These are phyloP conservation scores for Pandemis corylana DNA, from an alignment of 2,888 invertebrate species.

Conservation along the genomic window DNA sequence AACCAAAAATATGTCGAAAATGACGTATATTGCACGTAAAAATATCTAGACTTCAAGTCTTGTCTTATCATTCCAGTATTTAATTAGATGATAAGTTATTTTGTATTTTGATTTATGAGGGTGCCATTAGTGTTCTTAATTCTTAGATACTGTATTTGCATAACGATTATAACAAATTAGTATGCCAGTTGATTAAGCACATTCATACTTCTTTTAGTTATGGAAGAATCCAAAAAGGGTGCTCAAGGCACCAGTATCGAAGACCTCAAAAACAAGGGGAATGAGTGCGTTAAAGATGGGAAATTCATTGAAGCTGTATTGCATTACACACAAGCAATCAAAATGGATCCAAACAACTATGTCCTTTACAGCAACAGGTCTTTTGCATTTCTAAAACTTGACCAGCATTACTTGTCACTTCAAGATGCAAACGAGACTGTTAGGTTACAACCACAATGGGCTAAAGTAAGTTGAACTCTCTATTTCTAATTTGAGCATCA, in stretches of 20 bases:
- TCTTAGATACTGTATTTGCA: not conserved
- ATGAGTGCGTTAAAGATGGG: slow-evolving; percentile 89
- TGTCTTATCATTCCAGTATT: slow-evolving; percentile 28
- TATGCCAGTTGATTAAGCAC: slow-evolving; percentile 18
- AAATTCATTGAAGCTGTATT: slow-evolving; percentile 91
- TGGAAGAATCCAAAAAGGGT: slow-evolving; percentile 72
- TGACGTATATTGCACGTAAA: not conserved
- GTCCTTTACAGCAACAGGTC: slow-evolving; percentile 92
- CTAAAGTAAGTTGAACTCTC: slow-evolving; percentile 84
- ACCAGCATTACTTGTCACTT: slow-evolving; percentile 90
- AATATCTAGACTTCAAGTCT: not conserved
- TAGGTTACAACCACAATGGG: slow-evolving; percentile 90
- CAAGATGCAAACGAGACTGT: slow-evolving; percentile 92
- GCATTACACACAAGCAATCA: slow-evolving; percentile 92
- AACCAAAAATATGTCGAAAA: not conserved
- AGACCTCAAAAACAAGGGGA: slow-evolving; percentile 89
- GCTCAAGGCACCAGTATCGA: slow-evolving; percentile 71
- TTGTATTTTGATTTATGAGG: slow-evolving; percentile 16
- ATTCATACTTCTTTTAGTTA: slow-evolving; percentile 43
- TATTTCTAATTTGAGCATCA: not conserved
- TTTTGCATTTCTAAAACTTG: slow-evolving; percentile 90
- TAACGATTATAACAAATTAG: not conserved
- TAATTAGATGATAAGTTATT: slow-evolving; percentile 28
- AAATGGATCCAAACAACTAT: slow-evolving; percentile 88
- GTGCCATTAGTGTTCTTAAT: slow-evolving; percentile 7